Conservation (phyloP, 2,113 vertebrate species). For the Esox niger region DNA sequence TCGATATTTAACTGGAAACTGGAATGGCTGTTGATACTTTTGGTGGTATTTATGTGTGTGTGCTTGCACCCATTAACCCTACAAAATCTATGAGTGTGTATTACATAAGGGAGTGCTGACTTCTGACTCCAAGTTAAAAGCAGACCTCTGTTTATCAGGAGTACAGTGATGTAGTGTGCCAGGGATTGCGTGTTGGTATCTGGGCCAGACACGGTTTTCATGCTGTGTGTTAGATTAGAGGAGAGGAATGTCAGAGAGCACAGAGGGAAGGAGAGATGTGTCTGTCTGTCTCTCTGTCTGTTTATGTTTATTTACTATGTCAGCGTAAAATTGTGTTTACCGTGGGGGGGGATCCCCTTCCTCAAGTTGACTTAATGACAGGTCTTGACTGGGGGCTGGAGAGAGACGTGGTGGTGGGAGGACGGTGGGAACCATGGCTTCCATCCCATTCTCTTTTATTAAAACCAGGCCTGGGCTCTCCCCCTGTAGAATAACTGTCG, state of each 20-base stretch:
- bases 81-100: not conserved
- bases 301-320: not conserved
- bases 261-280: not conserved
- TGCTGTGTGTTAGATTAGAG: too few relatives aligned
- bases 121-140: conserved; percentile 2
- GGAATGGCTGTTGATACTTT: not conserved
- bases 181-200: conserved; percentile 10
- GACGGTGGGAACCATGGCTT: not conserved
- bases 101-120: not conserved
- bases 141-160: not conserved
- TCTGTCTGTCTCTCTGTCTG: not conserved
- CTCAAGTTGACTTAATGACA: conserved; percentile 6
- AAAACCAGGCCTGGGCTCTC: conserved; percentile 14
- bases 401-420: not conserved
- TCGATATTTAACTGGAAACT: not conserved
- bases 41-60: too few relatives aligned
- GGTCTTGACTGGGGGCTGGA: not conserved
- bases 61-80: not conserved
- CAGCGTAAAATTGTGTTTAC: not conserved
- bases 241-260: not conserved
- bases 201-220: not conserved
- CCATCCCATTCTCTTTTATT: conserved; percentile 5
- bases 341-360: not conserved
- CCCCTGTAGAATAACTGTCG: not conserved
- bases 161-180: conserved; percentile 5